Percentiles rank a stretch among this genome's conserved stretches.
Evolutionary conservation across 2,113 vertebrate species (phyloP).

Genomic region (Rhinopithecus roxellana): DNA sequence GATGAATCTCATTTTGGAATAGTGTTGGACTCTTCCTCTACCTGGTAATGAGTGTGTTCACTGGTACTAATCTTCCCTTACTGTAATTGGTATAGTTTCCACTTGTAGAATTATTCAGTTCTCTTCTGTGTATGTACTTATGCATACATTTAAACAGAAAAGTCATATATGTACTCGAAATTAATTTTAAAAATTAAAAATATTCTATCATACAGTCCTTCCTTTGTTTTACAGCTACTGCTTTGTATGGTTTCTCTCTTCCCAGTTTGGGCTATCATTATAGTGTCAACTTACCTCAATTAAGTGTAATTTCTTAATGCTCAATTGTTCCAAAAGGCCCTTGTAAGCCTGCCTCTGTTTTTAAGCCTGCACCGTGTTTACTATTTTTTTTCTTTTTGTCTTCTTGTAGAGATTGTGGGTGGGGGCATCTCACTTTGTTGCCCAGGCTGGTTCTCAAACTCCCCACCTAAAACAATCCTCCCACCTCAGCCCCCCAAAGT

Average conservation of each 20-base stretch:
- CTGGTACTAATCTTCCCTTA: background rate
- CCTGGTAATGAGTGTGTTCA: background rate
- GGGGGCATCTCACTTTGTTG: too few relatives aligned
- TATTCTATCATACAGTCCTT: background rate
- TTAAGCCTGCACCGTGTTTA: background rate
- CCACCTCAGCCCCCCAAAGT: too few relatives aligned
- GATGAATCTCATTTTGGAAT: background rate
- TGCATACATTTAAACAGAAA: background rate
- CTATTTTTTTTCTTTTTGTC: too few relatives aligned
- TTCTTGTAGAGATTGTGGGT: too few relatives aligned
- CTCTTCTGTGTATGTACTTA: background rate
- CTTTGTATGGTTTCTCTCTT: background rate
- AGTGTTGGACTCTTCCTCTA: background rate
- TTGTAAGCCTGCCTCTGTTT: slow-evolving; percentile 4
- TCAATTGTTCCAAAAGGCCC: background rate
- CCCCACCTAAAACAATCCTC: too few relatives aligned
- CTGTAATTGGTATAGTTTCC: background rate
- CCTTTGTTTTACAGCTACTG: background rate
- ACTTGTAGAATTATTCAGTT: background rate
- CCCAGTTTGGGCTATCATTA: background rate
- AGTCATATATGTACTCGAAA: background rate
- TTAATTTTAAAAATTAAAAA: slow-evolving; percentile 21
- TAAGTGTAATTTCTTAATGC: background rate
- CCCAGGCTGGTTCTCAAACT: too few relatives aligned
- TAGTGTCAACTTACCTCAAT: background rate